Evolutionary conservation across 2,797 vertebrate species (phyloP).

Genomic region (Trichosurus vulpecula): DNA sequence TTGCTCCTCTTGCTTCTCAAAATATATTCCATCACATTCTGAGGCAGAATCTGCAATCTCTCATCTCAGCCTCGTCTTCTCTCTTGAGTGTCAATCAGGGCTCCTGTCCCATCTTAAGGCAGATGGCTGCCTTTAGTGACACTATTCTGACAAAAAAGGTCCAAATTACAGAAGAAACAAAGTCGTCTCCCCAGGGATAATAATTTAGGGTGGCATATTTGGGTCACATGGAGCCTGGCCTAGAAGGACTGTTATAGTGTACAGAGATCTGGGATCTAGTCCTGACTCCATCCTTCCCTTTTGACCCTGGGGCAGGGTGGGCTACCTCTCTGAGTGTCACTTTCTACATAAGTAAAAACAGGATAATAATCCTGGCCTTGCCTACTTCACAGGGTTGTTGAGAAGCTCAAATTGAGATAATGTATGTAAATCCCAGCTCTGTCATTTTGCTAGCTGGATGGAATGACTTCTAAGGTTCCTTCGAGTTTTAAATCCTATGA

Average conservation of each 20-base stretch:
- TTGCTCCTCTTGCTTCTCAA: not conserved
- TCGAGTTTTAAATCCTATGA: not conserved
- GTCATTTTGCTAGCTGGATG: not conserved
- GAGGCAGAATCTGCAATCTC: not conserved
- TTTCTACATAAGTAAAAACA: constrained; percentile 39
- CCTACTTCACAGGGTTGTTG: constrained; percentile 49
- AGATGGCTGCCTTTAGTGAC: not conserved
- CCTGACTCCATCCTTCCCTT: not conserved
- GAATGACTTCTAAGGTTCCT: not conserved
- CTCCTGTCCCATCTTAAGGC: not conserved
- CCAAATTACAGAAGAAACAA: not conserved
- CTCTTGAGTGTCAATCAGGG: not conserved
- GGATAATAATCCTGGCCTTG: not conserved
- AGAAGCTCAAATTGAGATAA: constrained; percentile 61
- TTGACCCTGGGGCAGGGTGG: not conserved
- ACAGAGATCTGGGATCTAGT: not conserved
- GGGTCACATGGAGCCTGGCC: not conserved
- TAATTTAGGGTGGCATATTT: not conserved
- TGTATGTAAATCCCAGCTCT: not conserved
- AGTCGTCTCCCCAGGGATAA: not conserved
- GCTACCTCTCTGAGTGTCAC: constrained; percentile 1
- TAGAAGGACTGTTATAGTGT: not conserved
- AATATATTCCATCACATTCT: not conserved
- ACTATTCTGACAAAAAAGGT: not conserved
- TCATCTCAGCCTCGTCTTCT: not conserved